phyloP scores from a whole-genome alignment of 1,140 invertebrate genomes.

The Phymorhynchus buccinoides region DNA sequence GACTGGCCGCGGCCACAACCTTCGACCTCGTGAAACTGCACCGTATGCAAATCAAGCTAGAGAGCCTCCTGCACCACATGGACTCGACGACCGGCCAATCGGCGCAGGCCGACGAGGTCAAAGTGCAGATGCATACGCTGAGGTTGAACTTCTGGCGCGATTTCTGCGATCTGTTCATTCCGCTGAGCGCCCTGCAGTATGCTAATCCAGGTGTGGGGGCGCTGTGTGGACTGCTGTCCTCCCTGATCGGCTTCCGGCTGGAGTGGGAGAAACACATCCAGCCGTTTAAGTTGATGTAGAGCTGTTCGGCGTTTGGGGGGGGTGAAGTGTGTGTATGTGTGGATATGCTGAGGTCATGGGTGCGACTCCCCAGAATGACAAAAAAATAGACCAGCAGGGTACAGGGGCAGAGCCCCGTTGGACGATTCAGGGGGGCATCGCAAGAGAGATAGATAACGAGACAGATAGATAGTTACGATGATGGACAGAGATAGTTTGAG shows the following conservation, averaged over 20 bases:
- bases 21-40: slow-evolving; percentile 33
- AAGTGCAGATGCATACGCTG: slow-evolving; percentile 36
- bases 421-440: no score
- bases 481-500: no score
- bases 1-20: slow-evolving; percentile 28
- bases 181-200: slow-evolving; percentile 42
- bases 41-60: slow-evolving; percentile 30
- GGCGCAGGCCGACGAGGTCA: background rate
- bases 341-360: no score
- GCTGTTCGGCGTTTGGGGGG: no score
- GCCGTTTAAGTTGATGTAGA: slow-evolving; percentile 19
- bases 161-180: slow-evolving; percentile 51
- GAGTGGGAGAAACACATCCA: slow-evolving; percentile 43
- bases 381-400: no score
- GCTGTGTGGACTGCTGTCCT: slow-evolving; percentile 36
- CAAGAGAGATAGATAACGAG: no score
- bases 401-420: no score
- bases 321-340: no score
- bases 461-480: no score
- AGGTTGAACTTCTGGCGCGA: slow-evolving; percentile 47
- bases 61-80: background rate
- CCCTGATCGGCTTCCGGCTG: slow-evolving; percentile 35
- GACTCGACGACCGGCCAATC: background rate
- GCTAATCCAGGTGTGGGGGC: slow-evolving; percentile 37
- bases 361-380: no score